Percentiles rank a stretch among this genome's conserved stretches.
Evolutionary conservation across 64 coral and sea anemone genomes (phyloP).

Genomic region (Dendrophyllia cribrosa): DNA sequence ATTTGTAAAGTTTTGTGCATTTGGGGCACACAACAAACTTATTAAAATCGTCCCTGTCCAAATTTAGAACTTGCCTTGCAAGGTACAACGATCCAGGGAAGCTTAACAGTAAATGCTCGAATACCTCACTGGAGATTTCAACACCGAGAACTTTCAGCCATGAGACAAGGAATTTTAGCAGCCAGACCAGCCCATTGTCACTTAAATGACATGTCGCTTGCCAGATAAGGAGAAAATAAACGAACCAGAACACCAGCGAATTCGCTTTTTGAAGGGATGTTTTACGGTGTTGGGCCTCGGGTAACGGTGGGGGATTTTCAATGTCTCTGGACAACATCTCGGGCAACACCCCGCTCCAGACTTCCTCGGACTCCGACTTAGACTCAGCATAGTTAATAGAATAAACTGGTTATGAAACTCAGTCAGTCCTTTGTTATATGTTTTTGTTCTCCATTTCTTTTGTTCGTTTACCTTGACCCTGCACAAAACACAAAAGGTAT

Average conservation of each 20-base stretch:
- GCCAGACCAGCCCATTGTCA: slow-evolving; percentile 77
- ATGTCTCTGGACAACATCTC: slow-evolving; percentile 38
- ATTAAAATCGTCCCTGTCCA: slow-evolving; percentile 76
- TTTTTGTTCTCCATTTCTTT: too few relatives aligned
- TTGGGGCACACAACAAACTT: slow-evolving; percentile 86
- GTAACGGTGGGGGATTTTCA: slow-evolving; percentile 18
- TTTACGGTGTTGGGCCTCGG: slow-evolving; percentile 11
- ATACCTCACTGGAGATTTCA: slow-evolving; percentile 7
- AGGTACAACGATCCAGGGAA: slow-evolving; percentile 67
- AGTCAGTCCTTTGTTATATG: too few relatives aligned
- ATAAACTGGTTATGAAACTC: too few relatives aligned
- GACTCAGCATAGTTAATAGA: too few relatives aligned
- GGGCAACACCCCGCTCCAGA: slow-evolving; percentile 65
- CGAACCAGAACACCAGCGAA: slow-evolving; percentile 75
- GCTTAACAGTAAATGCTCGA: slow-evolving; percentile 10
- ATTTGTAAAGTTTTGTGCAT: slow-evolving; percentile 51
- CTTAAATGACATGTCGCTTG: slow-evolving; percentile 72
- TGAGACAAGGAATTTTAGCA: slow-evolving; percentile 48
- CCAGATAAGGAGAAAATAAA: slow-evolving; percentile 82
- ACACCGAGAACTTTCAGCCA: slow-evolving; percentile 72
- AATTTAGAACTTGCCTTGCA: slow-evolving; percentile 48
- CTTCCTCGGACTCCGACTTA: slow-evolving; percentile 21
- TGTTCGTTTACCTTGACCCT: too few relatives aligned
- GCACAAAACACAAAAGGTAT: too few relatives aligned
- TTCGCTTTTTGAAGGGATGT: slow-evolving; percentile 42